These are phyloP conservation scores for Meloidogyne exigua DNA, from an alignment of 1,140 invertebrate genomes.

Conservation along the genomic window DNA sequence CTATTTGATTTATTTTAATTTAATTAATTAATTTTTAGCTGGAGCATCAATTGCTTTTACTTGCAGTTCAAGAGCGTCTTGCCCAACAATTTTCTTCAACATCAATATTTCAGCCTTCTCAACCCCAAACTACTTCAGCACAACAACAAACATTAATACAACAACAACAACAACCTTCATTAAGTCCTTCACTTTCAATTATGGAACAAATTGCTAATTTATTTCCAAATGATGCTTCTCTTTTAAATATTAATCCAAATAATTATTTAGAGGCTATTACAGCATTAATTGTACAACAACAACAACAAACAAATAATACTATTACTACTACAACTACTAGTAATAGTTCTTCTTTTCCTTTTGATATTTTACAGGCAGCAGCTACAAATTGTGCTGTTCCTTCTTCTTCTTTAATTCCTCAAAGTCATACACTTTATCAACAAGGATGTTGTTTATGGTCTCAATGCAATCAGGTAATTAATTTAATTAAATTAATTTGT, in stretches of 20 bases:
- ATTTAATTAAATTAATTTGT: too few relatives aligned
- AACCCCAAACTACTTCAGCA: background rate
- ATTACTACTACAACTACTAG: background rate
- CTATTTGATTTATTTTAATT: background rate
- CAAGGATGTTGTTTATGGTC: conserved; percentile 58
- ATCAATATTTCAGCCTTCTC: background rate
- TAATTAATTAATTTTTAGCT: conserved; percentile 11
- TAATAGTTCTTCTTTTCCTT: background rate
- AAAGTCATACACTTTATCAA: conserved; percentile 51
- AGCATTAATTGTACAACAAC: background rate
- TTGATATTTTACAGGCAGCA: conserved; percentile 10
- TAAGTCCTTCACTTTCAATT: conserved; percentile 19
- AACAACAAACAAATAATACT: background rate
- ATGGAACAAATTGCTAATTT: conserved; percentile 30
- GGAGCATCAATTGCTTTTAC: conserved; percentile 46
- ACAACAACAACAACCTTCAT: background rate
- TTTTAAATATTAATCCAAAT: background rate
- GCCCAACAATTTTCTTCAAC: conserved; percentile 38
- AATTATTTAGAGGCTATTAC: conserved; percentile 13
- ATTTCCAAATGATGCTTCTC: background rate
- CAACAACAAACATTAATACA: too few relatives aligned
- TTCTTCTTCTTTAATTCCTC: background rate
- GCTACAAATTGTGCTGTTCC: conserved; percentile 17
- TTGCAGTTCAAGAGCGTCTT: conserved; percentile 52
- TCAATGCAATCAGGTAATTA: conserved; percentile 48